Evolutionary conservation across 2,888 invertebrate species (phyloP).

Genomic region (Gryllus longicercus): DNA sequence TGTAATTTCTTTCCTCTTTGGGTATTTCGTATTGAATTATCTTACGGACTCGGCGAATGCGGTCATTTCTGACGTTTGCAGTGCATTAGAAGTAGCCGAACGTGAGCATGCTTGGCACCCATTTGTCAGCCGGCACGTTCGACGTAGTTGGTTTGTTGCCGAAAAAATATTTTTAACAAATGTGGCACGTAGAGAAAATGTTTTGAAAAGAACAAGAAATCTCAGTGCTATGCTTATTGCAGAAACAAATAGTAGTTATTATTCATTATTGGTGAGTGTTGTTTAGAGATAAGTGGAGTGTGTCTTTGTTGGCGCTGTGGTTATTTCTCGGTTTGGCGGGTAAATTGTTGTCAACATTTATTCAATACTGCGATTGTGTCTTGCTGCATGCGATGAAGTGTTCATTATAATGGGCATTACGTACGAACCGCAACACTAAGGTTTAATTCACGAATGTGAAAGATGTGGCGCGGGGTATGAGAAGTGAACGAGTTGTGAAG

Average conservation of each 20-base stretch:
- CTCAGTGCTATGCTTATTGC: no score
- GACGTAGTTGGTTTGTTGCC: conserved; percentile 21
- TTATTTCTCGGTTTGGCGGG: background rate
- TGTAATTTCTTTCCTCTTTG: conserved; percentile 24
- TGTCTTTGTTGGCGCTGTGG: no score
- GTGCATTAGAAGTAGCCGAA: conserved; percentile 19
- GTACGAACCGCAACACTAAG: background rate
- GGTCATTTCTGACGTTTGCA: conserved; percentile 26
- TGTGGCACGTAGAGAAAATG: background rate
- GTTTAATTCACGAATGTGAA: background rate
- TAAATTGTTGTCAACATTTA: background rate
- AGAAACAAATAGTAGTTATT: no score
- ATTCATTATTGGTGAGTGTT: no score
- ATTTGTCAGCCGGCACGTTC: conserved; percentile 24
- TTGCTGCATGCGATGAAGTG: background rate
- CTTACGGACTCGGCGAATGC: conserved; percentile 19
- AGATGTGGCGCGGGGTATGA: no score
- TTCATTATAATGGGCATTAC: background rate
- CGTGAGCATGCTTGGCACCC: conserved; percentile 23
- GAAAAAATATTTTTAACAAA: conserved; percentile 26
- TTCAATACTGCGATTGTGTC: background rate
- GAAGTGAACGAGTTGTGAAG: no score
- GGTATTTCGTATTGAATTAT: conserved; percentile 18
- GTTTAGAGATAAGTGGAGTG: no score
- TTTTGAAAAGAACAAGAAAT: background rate